Evolutionary conservation across 2,797 vertebrate species (phyloP).

Genomic region (Oryzias dopingdopingensis): DNA sequence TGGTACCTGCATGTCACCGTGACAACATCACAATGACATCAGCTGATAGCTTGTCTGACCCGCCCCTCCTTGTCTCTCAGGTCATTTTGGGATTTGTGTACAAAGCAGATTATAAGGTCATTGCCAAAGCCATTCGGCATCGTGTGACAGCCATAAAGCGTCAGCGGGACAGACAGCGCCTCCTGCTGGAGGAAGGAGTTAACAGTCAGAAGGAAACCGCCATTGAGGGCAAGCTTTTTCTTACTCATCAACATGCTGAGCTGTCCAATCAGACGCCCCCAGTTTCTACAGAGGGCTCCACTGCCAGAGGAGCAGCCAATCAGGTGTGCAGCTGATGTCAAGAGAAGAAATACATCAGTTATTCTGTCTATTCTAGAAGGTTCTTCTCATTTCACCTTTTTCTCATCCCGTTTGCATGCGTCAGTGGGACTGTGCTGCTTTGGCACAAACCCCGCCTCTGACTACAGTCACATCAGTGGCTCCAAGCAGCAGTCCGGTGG

Average conservation of each 20-base stretch:
- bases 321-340: constrained; percentile 30
- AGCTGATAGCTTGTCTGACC: constrained; percentile 9
- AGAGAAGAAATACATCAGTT: background rate
- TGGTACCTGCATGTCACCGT: constrained; percentile 74
- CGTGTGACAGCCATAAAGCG: constrained; percentile 84
- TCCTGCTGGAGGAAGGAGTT: constrained; percentile 46
- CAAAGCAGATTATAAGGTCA: constrained; percentile 87
- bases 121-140: constrained; percentile 87
- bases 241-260: constrained; percentile 34
- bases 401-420: background rate
- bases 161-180: constrained; percentile 83
- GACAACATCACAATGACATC: background rate
- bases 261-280: constrained; percentile 48
- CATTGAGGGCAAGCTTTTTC: constrained; percentile 52
- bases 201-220: constrained; percentile 42
- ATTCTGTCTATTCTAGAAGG: background rate
- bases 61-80: constrained; percentile 57
- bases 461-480: background rate
- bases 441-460: constrained; percentile 12
- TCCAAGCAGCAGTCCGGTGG: constrained; percentile 47
- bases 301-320: background rate
- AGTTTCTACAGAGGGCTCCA: background rate
- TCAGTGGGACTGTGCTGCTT: constrained; percentile 16
- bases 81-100: constrained; percentile 88
- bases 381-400: background rate